phyloP scores from a whole-genome alignment of 2,888 invertebrate genomes.

The Caenorhabditis panamensis region DNA sequence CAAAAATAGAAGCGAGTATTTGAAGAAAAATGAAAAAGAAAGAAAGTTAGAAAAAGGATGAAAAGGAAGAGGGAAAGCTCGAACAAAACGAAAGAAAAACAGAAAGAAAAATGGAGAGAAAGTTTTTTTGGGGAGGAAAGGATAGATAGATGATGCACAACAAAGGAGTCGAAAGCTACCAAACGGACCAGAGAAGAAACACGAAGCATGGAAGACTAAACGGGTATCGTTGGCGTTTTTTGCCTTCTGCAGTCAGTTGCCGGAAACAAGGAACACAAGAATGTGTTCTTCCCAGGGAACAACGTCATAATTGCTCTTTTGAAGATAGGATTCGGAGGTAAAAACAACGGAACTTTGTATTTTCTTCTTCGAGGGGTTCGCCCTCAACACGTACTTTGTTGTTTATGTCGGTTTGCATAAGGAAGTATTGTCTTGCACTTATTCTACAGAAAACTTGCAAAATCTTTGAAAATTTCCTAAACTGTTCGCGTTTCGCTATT shows the following conservation, averaged over 20 bases:
- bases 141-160: slow-evolving; percentile 1
- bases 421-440: not conserved
- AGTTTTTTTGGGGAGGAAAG: slow-evolving; percentile 12
- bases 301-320: slow-evolving; percentile 39
- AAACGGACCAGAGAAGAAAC: not conserved
- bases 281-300: slow-evolving; percentile 5
- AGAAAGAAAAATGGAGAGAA: slow-evolving; percentile 12
- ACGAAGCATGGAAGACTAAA: slow-evolving; percentile 1
- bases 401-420: slow-evolving; percentile 1
- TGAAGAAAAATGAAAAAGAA: not conserved
- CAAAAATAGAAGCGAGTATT: slow-evolving; percentile 1
- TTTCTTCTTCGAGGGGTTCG: not conserved
- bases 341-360: slow-evolving; percentile 7
- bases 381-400: slow-evolving; percentile 27
- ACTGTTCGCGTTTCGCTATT: not conserved
- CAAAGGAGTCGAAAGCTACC: not conserved
- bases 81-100: not conserved
- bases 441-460: not conserved
- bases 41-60: not conserved
- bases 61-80: not conserved
- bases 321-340: not conserved
- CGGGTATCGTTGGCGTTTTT: slow-evolving; percentile 2
- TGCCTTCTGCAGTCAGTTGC: not conserved
- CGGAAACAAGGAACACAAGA: slow-evolving; percentile 6
- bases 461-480: not conserved